Evolutionary conservation across 2,797 vertebrate genomes (phyloP), one percentile per base, ranked within the genome.

Genomic region (Selene dorsalis): DNA sequence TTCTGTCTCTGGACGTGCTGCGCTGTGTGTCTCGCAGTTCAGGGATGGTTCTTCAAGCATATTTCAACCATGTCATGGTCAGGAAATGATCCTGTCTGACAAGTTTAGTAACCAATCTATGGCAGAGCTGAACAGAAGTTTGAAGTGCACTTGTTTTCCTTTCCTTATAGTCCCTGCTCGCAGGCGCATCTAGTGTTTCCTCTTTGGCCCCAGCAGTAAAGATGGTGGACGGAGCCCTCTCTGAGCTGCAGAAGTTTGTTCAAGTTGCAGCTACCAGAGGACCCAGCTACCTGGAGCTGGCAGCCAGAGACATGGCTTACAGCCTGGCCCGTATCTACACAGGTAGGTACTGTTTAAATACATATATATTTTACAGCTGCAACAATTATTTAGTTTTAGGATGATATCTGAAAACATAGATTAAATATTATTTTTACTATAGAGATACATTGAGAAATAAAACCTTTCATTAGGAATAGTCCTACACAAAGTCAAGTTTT

Each of bases 231-330:
- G 6, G 43, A 0, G 93, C 94, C 14, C 45, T 95, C 18, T 73
- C 87, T 26, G 77, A 81, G 2, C 92, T 97, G n/a, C 62, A 47
- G 1, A 45, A 11, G 5, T 96, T 97, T 80, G 3, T 86, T 20
- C 79, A 83, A 11, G 75, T 56, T 2, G 87, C 89, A 3, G 89
- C 87, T 1, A 10, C 67, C 0, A 90, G 41, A 81, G 75, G 62
- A 12, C 62, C 91, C 0, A 13, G 24, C 67, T 91, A 80, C 79
- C 88, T 95, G 87, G 93, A 97, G 80, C 80, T 96, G 7, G 92
- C 95, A 50, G 95, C 95, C 3, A 91, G 96, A 85, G 96, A 96
- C 85, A 87, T 97, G 77, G 94, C 96, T 32, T 97, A 95, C 87
- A 93, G 91, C 77, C 89, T 97, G 17, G 95, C 96, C 4, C 92